Conservation (phyloP, 2,113 vertebrate species). For the Grammomys dolichurus region DNA sequence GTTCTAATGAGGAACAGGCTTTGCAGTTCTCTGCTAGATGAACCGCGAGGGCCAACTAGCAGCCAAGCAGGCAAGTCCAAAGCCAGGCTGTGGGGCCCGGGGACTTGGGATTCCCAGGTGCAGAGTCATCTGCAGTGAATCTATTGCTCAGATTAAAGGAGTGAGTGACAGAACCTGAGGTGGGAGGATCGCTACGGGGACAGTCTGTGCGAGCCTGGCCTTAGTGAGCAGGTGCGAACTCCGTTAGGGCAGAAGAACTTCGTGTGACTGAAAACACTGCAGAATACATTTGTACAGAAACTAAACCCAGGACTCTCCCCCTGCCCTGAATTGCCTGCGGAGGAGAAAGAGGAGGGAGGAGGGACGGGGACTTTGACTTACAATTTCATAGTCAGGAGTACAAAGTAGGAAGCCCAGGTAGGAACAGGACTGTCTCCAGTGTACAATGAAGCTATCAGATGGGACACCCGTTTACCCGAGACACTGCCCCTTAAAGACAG, state of each 20-base stretch:
- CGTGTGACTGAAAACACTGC: background rate
- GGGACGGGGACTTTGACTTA: background rate
- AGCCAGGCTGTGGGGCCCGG: background rate
- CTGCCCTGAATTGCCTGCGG: background rate
- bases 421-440: too few species aligned
- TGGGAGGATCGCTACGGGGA: background rate
- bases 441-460: background rate
- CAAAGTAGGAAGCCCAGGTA: background rate
- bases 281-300: background rate
- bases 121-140: background rate
- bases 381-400: background rate
- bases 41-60: background rate
- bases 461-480: background rate
- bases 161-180: constrained; percentile 30
- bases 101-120: fast-evolving
- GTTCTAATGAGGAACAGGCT: constrained; percentile 60
- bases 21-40: constrained; percentile 86
- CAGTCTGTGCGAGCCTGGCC: constrained; percentile 37
- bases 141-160: constrained; percentile 58
- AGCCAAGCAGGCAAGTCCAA: constrained; percentile 10
- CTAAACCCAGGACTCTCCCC: background rate
- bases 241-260: background rate
- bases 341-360: too few species aligned
- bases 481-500: background rate
- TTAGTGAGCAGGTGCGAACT: constrained; percentile 10